Evolutionary conservation across 2,888 invertebrate species (phyloP), one percentile per base, ranked within the genome.

Genomic region (Cancer borealis): DNA sequence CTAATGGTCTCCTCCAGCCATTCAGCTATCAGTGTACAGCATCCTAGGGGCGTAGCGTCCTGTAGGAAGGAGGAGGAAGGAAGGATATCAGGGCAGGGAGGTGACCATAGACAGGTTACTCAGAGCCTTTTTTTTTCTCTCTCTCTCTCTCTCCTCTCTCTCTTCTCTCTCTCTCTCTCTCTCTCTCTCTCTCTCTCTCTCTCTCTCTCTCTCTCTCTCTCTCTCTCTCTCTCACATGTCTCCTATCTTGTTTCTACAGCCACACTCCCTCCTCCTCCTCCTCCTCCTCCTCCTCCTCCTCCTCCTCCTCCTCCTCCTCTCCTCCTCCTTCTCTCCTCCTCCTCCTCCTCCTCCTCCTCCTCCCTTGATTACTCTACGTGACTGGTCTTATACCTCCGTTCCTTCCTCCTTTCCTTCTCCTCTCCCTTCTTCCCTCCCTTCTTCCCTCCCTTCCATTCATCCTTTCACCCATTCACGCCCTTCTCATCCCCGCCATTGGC

Each of bases 141-240:
- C 47, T 88, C 47, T 88, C 88, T 88, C 88, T 47, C 47, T 46
- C 46, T 88, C 45, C 21, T n/a, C 5, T 10, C 87, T 87, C 30
- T 39, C 39, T 39, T 88, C 47, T 47, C 88, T 88, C 88, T 88
- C 26, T 47, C 88, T 21, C 45, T 88, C 21, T 88, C 88, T 47
- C 45, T 45, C 46, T 47, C 14, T 88, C 14, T 88, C 8, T 88
- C 47, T 66, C 66, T 66, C 66, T 66, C 66, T 66, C 66, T 66
- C 66, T 66, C 60, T 66, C 91, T 66, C 54, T 30, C 30, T 54
- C 26, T 60, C 39, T 60, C 90, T 26, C 26, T 60, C 54, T 60
- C 60, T 60, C 39, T 39, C 60, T 30, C 39, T 60, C 90, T n/a
- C 60, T 30, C 60, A 54, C 90, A 30, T 66, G n/a, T 91, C 66